Percentiles rank a stretch among this genome's conserved stretches.
Conservation (phyloP, 2,888 invertebrate species). For the Cryptus armator region DNA sequence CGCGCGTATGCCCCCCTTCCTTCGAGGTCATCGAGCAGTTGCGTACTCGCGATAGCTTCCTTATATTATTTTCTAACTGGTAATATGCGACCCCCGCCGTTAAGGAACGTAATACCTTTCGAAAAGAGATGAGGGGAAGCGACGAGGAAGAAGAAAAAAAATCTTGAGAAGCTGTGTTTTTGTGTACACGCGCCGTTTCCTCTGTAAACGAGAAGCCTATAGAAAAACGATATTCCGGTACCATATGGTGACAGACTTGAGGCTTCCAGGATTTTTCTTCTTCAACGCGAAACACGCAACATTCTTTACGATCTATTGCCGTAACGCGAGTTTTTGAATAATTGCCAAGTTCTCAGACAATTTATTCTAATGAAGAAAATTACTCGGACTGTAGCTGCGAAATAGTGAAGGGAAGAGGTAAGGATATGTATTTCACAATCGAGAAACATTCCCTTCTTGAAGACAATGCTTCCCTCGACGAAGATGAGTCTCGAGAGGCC, state of each 20-base stretch:
- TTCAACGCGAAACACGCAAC: conserved; percentile 50
- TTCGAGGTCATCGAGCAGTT: conserved; percentile 37
- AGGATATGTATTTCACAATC: conserved; percentile 46
- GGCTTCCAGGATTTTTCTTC: conserved; percentile 64
- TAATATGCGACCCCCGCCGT: not conserved
- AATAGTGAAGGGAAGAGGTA: conserved; percentile 41
- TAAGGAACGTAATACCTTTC: conserved; percentile 75
- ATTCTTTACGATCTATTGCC: not conserved
- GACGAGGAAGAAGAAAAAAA: conserved; percentile 8
- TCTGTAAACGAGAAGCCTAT: conserved; percentile 19
- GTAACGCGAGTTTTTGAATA: not conserved
- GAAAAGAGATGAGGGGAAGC: not conserved
- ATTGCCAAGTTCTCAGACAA: conserved; percentile 46
- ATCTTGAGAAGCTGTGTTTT: conserved; percentile 57
- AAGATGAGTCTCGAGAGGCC: conserved; percentile 37
- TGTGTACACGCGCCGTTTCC: conserved; percentile 62
- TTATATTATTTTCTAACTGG: conserved; percentile 18
- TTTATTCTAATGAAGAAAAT: conserved; percentile 51
- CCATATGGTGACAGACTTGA: conserved; percentile 74
- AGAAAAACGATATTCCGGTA: conserved; percentile 59
- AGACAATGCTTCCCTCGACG: conserved; percentile 49
- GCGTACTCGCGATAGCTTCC: conserved; percentile 13
- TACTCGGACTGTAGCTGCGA: conserved; percentile 21
- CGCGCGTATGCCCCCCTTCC: conserved; percentile 17
- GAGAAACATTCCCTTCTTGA: conserved; percentile 27